Evolutionary conservation across 1,140 invertebrate species (phyloP), one percentile per base, ranked within the genome.

Genomic region (Charaxes varanes): DNA sequence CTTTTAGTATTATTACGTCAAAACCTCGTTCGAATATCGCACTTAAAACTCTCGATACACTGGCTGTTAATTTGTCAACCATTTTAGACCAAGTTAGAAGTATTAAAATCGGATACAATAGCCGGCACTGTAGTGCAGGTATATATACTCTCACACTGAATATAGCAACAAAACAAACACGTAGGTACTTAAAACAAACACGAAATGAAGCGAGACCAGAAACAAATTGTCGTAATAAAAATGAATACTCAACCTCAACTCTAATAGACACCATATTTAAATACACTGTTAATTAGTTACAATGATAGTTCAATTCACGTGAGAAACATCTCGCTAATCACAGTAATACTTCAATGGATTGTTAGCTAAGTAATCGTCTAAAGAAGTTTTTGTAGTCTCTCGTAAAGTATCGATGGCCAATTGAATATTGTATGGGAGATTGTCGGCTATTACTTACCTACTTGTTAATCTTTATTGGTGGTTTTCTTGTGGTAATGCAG

Each of bases 331-430:
- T 16, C 10, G 22, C 19, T 37, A 27, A 37, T 37, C 7, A 37
- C 35, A 12, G 11, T n/a, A 3, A 3, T 37, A 15, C 11, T 37
- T 14, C 22, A 38, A 26, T 26, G 11, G 22, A 38, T 15, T 16
- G 23, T 37, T 37, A 36, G 14, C 10, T 12, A 27, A 37, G 34
- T 37, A n/a, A 27, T 24, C 6, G 17, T 37, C 24, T 37, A 24
- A 26, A 37, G 23, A 37, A 27, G 14, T 37, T 37, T 26, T 27
- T 37, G 14, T 16, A 15, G 14, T 2, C 15, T 12, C 15, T 32
- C 30, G 30, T 19, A 19, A 17, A 32, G 18, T 37, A 37, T 37
- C 23, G 34, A 37, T 27, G 23, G 27, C 34, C 14, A 26, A 27
- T 34, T 37, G 15, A 27, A 26, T 17, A 28, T 28, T 28, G 27